A percentile compares a stretch with the other conserved stretches of the same genome.
phyloP scores from a whole-genome alignment of 2,113 vertebrate species.

The Thomomys bottae region DNA sequence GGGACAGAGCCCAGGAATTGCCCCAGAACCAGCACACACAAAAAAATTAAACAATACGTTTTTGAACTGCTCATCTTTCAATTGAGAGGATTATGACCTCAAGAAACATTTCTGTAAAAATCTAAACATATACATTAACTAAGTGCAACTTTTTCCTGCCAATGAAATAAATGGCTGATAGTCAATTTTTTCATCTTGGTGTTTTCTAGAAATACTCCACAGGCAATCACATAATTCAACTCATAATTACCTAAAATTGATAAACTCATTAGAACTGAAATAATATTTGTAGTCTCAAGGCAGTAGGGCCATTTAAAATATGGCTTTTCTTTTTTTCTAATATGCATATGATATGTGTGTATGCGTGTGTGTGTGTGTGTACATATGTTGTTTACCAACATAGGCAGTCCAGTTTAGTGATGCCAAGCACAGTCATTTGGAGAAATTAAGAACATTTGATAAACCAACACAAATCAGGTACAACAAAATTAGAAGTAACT shows the following conservation, averaged over 20 bases:
- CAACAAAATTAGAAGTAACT: not conserved
- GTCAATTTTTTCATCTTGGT: not conserved
- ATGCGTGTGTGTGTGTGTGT: not conserved
- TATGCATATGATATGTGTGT: not conserved
- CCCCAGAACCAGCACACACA: too few species aligned
- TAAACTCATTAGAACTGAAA: conserved; percentile 19
- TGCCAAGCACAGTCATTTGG: not conserved
- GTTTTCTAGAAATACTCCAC: not conserved
- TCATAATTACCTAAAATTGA: not conserved
- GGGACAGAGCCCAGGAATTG: too few species aligned
- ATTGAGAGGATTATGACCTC: not conserved
- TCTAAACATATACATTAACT: not conserved
- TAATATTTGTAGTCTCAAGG: not conserved
- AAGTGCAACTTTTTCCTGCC: not conserved
- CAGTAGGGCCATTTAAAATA: not conserved
- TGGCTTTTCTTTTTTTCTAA: not conserved
- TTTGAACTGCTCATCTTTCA: conserved; percentile 34
- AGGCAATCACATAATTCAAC: not conserved
- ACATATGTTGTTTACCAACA: not conserved
- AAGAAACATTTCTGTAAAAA: conserved; percentile 22
- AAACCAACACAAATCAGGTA: conserved; percentile 1
- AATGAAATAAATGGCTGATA: not conserved
- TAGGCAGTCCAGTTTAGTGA: not conserved
- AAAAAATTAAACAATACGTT: not conserved
- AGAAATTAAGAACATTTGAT: conserved; percentile 10